Evolutionary conservation across 1,140 invertebrate species (phyloP), one percentile per base, ranked within the genome.

Genomic region (Psilanteris sp.): DNA sequence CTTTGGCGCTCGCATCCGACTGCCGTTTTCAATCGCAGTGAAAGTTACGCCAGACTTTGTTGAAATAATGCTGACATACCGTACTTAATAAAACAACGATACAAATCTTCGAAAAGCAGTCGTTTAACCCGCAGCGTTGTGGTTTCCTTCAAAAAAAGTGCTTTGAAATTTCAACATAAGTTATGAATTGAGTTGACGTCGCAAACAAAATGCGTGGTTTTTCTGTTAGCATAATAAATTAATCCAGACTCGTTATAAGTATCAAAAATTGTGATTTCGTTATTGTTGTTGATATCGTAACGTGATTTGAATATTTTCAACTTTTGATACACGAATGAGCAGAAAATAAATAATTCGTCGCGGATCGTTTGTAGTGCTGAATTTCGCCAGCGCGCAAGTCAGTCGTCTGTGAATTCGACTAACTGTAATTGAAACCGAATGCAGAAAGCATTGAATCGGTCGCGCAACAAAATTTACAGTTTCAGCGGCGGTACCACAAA

Each of bases 61-160:
- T 59, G 50, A 55, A 64, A 76, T 70, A 43, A 76, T 61, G 50
- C 64, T 76, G 72, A 76, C 72, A 64, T 57, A 18, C 64, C 39
- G 55, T 62, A 31, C 57, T 64, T 70, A 62, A 75, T 68, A 62
- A 75, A 32, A 68, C 41, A 36, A 73, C 52, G 59, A 59, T 66
- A 52, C 44, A 26, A 26, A 55, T 64, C 43, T 71, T 52, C 10
- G 43, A 52, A 39, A 37, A 59, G 41, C 54, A n/a, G 11, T 18
- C 52, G 18, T 70, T 43, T 32, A 50, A 20, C 13, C 16, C 0
- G 16, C 7, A 10, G 3, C 18, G 7, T 27, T 14, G 26, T 16
- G 34, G 6, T 36, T 52, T 24, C 24, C 7, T 4, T 31, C 20
- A 29, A 24, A 15, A 59, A 55, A 46, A 24, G 7, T 52, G 4